These are phyloP conservation scores for Tiliqua scincoides DNA, from an alignment of 2,113 vertebrate genomes.

Conservation along the genomic window DNA sequence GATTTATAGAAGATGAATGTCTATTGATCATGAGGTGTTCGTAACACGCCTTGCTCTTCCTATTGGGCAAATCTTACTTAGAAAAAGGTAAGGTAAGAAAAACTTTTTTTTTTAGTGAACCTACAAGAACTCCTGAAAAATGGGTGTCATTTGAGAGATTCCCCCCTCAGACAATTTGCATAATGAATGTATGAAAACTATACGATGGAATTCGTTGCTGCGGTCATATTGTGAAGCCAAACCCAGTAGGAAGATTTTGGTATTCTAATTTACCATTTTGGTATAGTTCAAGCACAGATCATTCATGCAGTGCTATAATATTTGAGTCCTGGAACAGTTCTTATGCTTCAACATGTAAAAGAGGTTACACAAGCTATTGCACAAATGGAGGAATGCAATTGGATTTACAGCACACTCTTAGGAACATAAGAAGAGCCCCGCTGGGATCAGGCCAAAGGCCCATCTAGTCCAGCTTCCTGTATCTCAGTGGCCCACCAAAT, in stretches of 20 bases:
- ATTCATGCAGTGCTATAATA: too few species aligned
- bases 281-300: neutral
- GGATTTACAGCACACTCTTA: too few species aligned
- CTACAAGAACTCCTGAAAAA: neutral
- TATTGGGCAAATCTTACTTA: neutral
- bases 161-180: neutral
- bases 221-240: neutral
- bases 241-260: neutral
- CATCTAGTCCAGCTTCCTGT: too few species aligned
- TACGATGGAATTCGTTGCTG: neutral
- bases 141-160: neutral
- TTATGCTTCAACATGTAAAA: neutral
- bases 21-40: neutral
- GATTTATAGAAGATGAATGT: neutral
- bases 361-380: neutral
- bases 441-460: too few species aligned
- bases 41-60: neutral
- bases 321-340: neutral
- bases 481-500: too few species aligned
- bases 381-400: neutral
- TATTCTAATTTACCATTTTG: neutral
- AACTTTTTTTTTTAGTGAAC: neutral
- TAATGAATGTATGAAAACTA: neutral
- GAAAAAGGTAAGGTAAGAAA: too few species aligned
- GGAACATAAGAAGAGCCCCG: too few species aligned